Conservation (phyloP, 2,888 invertebrate species). For the Spicauda simplicius region DNA sequence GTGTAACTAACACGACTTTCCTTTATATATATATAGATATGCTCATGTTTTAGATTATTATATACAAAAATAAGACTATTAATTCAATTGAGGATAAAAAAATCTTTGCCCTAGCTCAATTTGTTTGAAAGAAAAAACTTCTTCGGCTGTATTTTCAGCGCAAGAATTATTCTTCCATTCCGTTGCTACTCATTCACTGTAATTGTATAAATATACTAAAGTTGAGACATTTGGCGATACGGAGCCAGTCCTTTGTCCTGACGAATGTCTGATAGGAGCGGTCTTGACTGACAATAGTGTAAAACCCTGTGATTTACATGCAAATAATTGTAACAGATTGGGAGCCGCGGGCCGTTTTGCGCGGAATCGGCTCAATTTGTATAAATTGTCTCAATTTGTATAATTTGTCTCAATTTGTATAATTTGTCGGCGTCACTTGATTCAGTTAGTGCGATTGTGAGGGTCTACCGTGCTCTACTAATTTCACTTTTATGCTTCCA, state of each 20-base stretch:
- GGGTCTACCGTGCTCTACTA: conserved; percentile 48
- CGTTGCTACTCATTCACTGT: neutral
- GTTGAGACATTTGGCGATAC: neutral
- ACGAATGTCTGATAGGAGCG: conserved; percentile 22
- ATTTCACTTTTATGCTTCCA: conserved; percentile 39
- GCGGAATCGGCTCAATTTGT: conserved; percentile 70
- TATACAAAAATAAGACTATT: no score
- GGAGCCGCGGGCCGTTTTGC: conserved; percentile 54
- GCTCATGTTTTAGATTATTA: no score
- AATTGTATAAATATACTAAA: neutral
- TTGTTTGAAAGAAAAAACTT: no score
- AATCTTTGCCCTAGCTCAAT: no score
- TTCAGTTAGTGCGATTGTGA: conserved; percentile 56
- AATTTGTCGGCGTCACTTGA: conserved; percentile 51
- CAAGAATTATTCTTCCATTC: neutral
- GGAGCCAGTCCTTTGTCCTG: conserved; percentile 21
- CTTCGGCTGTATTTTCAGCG: neutral
- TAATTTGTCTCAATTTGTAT: conserved; percentile 55
- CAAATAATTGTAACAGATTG: conserved; percentile 78
- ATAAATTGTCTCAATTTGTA: conserved; percentile 57
- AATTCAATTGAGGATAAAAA: no score
- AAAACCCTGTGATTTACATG: conserved; percentile 71
- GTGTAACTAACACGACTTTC: no score
- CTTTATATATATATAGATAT: no score
- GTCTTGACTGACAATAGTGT: conserved; percentile 48